Conservation (phyloP, 2,888 invertebrate species). For the Flexamia atlantica region DNA sequence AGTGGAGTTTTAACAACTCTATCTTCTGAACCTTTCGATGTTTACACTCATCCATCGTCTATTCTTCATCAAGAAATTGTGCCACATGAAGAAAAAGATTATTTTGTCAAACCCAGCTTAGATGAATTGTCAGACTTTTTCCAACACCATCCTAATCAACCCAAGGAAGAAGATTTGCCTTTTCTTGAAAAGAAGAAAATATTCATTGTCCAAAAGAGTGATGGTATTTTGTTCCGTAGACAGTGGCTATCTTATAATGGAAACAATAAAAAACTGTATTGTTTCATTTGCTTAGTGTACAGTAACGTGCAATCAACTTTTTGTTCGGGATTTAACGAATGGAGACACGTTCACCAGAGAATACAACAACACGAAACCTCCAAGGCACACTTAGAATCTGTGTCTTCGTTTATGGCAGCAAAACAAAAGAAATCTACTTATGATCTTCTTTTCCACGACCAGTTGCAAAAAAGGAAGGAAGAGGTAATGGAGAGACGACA, state of each 20-base stretch:
- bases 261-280: background rate
- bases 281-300: conserved; percentile 14
- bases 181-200: background rate
- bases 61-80: too few relatives aligned
- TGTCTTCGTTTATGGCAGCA: background rate
- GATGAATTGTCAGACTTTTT: background rate
- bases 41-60: too few relatives aligned
- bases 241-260: background rate
- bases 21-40: too few relatives aligned
- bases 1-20: too few relatives aligned
- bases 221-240: background rate
- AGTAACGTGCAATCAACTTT: background rate
- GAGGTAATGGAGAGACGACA: conserved; percentile 30
- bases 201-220: background rate
- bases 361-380: conserved; percentile 13
- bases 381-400: background rate
- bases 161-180: background rate
- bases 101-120: too few relatives aligned
- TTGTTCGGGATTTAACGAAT: conserved; percentile 6
- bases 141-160: background rate
- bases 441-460: conserved; percentile 18
- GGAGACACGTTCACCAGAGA: conserved; percentile 14
- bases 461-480: conserved; percentile 22
- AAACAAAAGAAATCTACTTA: background rate
- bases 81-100: too few relatives aligned